Base-by-base conservation (phyloP, 2,888 invertebrate genomes). In the Chaetogeoica ovagalla region DNA sequence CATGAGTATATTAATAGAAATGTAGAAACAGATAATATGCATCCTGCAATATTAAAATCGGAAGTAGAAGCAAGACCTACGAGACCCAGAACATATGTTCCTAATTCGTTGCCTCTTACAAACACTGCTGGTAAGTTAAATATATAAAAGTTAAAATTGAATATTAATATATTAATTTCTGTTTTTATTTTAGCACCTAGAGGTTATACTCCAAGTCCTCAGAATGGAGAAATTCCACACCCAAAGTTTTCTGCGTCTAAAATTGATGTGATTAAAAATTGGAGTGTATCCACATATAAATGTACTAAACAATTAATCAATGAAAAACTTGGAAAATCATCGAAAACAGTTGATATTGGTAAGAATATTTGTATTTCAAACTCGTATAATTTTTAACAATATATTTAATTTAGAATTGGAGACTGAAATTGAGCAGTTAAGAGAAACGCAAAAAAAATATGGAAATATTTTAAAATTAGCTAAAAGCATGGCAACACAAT, bases 201-300 rank as follows among this genome's bases (percentile, higher is more conserved):
- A 73, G 74, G 81, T 55, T 81, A 81, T 39, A 74, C 73, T 8
- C 81, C 63, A 62, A 70, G 74, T 68, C 90, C 90, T 23, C 90
- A 90, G 84, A 91, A 91, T 85, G 91, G 91, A 60, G 90, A 90
- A 39, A 59, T 60, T 59, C 23, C 71, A 21, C 63, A 76, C 39
- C 59, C 52, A 52, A 82, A 82, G 73, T 75, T 73, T 57, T 70
- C 82, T 21, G 52, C 82, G 37, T 93, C 94, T 68, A 94, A 96
- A 87, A 92, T 98, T 85, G 98, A 98, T 86, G 92, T 93, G 81
- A 89, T 98, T 83, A 95, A 94, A 86, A 96, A 94, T 86, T 99
- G 98, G 98, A 95, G 97, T 83, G 94, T 98, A 85, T 97, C 97
- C 82, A 98, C 98, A 0, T 98, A 97, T 87, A 98, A 98, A 87